These are phyloP conservation scores for Andrena dorsata DNA, from an alignment of 2,888 invertebrate species.

Conservation along the genomic window DNA sequence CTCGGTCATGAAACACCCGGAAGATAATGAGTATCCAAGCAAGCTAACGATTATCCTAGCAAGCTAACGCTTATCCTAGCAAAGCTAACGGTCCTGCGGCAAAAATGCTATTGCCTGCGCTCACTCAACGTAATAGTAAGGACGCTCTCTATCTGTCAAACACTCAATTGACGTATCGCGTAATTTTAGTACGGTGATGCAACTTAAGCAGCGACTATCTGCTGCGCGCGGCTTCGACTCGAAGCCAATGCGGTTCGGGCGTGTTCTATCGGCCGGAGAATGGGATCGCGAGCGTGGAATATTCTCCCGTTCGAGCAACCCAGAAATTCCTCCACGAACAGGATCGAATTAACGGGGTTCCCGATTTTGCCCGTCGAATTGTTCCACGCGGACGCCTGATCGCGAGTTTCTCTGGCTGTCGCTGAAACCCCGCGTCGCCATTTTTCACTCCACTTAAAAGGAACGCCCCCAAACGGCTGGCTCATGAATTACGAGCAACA, in stretches of 20 bases:
- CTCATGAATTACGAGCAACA: not conserved
- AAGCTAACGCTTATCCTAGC: constrained; percentile 8
- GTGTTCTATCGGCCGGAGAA: constrained; percentile 8
- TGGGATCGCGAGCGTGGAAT: not conserved
- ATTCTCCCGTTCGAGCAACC: not conserved
- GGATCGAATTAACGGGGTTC: constrained; percentile 15
- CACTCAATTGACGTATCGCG: constrained; percentile 58
- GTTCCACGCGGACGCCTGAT: not conserved
- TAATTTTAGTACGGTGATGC: constrained; percentile 69
- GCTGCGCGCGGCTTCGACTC: constrained; percentile 13
- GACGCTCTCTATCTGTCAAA: constrained; percentile 65
- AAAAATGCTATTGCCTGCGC: constrained; percentile 19
- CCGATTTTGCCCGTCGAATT: not conserved
- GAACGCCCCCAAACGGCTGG: no score
- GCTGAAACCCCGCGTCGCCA: not conserved
- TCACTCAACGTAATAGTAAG: constrained; percentile 53
- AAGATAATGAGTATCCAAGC: no score
- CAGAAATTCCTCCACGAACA: constrained; percentile 1
- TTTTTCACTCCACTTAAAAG: no score
- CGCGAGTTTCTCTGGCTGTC: not conserved
- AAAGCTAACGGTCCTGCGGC: not conserved
- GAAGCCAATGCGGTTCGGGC: constrained; percentile 32
- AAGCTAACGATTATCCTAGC: not conserved
- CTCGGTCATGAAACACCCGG: no score
- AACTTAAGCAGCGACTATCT: constrained; percentile 47